Base-by-base conservation (phyloP, 2,113 vertebrate species). In the Agapornis roseicollis region DNA sequence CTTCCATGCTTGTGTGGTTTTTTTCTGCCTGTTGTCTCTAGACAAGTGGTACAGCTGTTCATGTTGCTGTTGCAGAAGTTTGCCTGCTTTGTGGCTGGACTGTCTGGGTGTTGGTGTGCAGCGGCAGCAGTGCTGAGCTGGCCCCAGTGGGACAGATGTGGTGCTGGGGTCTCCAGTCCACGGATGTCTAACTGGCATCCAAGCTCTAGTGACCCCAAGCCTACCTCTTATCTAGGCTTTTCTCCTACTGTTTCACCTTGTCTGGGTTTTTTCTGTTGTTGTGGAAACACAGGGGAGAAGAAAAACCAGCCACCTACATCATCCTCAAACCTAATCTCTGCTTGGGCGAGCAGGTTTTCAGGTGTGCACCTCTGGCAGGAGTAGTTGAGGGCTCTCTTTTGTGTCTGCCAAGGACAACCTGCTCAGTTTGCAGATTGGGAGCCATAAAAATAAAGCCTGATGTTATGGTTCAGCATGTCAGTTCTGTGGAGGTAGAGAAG, bases 1-100 rank as follows among this genome's bases (percentile, higher is more conserved):
- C 42, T 73, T 24, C 4, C 17, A 16, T 61, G 35, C n/a, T 37
- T 39, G 13, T 29, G 13, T 18, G 17, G 33, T 86, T 84, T 69
- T 69, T 63, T 63, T 52, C 23, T 58, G 42, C 33, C 28, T 35
- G 5, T 16, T 83, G 39, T 25, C 20, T 19, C 35, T 25, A 55
- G 35, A 42, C 10, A 53, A 53, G n/a, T 2, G 7, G 22, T 28
- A 29, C 28, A 50, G 61, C 83, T 24, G 23, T 16, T 89, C 4
- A 10, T 1, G 3, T 22, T 63, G 35, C 8, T 29, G 11, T 24
- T 9, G 7, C 11, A 35, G 37, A 60, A 35, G 49, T 58, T 58
- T 31, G 49, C 8, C 49, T 4, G 6, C 33, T 52, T 13, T 33
- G 25, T 0, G 0, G 4, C 8, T 31, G 24, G 55, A 28, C 13